Evolutionary conservation across 2,797 vertebrate genomes (phyloP), one percentile per base, ranked within the genome.

Genomic region (Alosa sapidissima): DNA sequence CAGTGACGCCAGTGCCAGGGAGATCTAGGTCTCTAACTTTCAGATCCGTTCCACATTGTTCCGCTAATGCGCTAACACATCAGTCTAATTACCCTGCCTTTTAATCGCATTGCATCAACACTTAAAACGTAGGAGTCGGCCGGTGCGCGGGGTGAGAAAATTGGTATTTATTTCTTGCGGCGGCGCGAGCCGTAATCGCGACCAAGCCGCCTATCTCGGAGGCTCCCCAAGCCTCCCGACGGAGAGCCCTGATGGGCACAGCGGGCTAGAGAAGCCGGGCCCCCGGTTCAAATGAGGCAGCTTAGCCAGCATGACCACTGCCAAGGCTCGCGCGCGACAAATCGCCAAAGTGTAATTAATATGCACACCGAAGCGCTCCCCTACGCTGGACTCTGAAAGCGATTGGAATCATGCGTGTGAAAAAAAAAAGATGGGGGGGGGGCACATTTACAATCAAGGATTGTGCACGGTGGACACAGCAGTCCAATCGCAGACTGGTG

Each of bases 341-440:
- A 97, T 95, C 94, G 4, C 94, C 93, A 94, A 41, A 95, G 95
- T 96, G 96, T 97, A 98, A 98, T 98, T 99, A 98, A 97, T 97
- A 98, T 97, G 97, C 97, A 96, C 96, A 95, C 36, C 8, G 41
- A 78, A 97, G 97, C 96, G 95, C 96, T 97, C 96, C 96, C 72
- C 97, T 88, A 96, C 96, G 91, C 41, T 94, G 91, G 96, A 95
- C 92, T 90, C 96, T 96, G 97, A 97, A 78, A 96, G 94, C 94
- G 95, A 97, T 96, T 96, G 96, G 96, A 97, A 97, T 98, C 96
- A 95, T 95, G 95, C 95, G 94, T 95, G 93, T 96, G 96, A 96
- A 95, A 96, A 96, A 96, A 75, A 45, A 19, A 72, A 16, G 41
- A 41, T 2, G 41, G 41, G 41, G 41, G 1, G 41, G 41, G 41